phyloP scores from a whole-genome alignment of 92 coral and sea anemone species.

The Muricea muricata region DNA sequence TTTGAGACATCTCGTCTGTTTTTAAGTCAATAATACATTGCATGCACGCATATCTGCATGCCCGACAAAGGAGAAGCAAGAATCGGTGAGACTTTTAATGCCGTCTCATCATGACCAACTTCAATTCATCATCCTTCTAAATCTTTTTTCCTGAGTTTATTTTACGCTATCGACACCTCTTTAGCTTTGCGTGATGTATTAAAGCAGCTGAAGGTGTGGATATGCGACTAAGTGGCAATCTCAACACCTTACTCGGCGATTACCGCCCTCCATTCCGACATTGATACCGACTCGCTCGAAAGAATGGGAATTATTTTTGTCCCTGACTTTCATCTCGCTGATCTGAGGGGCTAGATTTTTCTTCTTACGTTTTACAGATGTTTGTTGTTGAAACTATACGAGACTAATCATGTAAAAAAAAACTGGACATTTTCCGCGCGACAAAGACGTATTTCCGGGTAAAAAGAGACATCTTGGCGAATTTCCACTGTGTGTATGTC shows the following conservation, averaged over 20 bases:
- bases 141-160: not conserved
- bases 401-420: too few relatives aligned
- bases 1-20: constrained; percentile 38
- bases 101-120: not conserved
- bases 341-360: not conserved
- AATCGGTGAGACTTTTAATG: not conserved
- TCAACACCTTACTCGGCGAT: constrained; percentile 29
- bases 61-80: constrained; percentile 26
- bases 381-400: too few relatives aligned
- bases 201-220: not conserved
- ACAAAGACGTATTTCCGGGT: too few relatives aligned
- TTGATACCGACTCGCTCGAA: not conserved
- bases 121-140: not conserved
- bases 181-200: constrained; percentile 13
- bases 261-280: not conserved
- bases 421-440: too few relatives aligned
- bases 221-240: constrained; percentile 6
- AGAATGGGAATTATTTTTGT: constrained; percentile 11
- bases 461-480: too few relatives aligned
- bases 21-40: constrained; percentile 19
- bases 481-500: too few relatives aligned
- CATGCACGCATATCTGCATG: not conserved
- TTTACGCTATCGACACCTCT: not conserved
- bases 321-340: not conserved
- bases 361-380: too few relatives aligned